Conservation (phyloP, 2,888 invertebrate genomes). For the Ophonus ardosiacus region DNA sequence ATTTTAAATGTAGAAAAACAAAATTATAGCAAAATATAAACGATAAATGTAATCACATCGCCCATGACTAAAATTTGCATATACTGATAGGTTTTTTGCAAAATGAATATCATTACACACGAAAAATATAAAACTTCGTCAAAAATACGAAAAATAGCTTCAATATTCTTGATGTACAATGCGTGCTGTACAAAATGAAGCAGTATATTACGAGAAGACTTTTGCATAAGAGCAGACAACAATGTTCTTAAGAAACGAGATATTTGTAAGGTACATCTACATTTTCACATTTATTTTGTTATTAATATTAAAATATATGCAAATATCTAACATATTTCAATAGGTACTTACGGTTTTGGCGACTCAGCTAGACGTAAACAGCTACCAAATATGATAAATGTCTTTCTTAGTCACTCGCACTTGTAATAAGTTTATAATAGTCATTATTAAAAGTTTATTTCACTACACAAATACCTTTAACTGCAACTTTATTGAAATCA, state of each 20-base stretch:
- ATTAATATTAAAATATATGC: too few species aligned
- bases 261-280: too few species aligned
- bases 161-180: conserved; percentile 45
- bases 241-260: not conserved
- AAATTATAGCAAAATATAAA: conserved; percentile 25
- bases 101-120: conserved; percentile 16
- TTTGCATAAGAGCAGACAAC: conserved; percentile 38
- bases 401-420: too few species aligned
- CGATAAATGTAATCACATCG: conserved; percentile 21
- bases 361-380: too few species aligned
- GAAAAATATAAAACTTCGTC: conserved; percentile 20
- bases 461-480: too few species aligned
- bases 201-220: conserved; percentile 12
- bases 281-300: too few species aligned
- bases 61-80: conserved; percentile 16
- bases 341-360: too few species aligned
- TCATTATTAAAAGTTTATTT: too few species aligned
- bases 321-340: too few species aligned
- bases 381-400: too few species aligned
- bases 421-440: too few species aligned
- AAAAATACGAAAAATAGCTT: conserved; percentile 41
- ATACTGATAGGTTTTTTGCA: conserved; percentile 20
- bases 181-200: not conserved
- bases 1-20: not conserved
- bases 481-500: too few species aligned